phyloP scores from a whole-genome alignment of 2,888 invertebrate species.

The Melanchra persicariae region DNA sequence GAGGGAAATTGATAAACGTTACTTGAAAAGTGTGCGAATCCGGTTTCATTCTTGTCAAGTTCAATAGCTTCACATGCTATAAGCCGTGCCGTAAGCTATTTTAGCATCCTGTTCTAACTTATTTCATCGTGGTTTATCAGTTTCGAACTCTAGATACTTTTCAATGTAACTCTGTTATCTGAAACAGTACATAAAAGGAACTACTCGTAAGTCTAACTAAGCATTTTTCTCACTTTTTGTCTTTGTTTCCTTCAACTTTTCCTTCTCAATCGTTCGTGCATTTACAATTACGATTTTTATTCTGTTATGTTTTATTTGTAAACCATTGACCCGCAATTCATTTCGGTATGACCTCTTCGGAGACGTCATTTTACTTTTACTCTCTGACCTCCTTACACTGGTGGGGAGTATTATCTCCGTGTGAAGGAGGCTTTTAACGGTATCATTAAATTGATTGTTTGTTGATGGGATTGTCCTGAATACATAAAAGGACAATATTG shows the following conservation, averaged over 20 bases:
- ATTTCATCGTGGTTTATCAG: neutral
- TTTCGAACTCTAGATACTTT: neutral
- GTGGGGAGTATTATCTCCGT: conserved; percentile 33
- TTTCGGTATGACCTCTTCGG: conserved; percentile 35
- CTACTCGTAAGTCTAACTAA: too few relatives aligned
- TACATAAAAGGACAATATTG: conserved; percentile 47
- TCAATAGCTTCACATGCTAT: neutral
- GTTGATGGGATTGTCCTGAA: conserved; percentile 42
- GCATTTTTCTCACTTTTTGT: neutral
- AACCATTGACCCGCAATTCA: conserved; percentile 47
- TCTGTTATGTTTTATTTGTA: conserved; percentile 41
- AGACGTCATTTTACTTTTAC: conserved; percentile 60
- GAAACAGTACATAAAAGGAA: neutral
- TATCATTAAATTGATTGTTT: conserved; percentile 49
- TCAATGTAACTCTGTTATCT: neutral
- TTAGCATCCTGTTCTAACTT: neutral
- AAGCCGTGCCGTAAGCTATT: neutral
- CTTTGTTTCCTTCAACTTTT: neutral
- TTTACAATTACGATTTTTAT: conserved; percentile 26
- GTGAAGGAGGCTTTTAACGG: conserved; percentile 58
- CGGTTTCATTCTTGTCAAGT: neutral
- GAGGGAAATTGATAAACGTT: conserved; percentile 13
- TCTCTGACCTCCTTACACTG: conserved; percentile 49
- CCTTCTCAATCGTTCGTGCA: conserved; percentile 14
- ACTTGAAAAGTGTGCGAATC: conserved; percentile 1